A percentile compares a stretch with the other conserved stretches of the same genome.
Conservation (phyloP, 2,888 invertebrate species). For the Mythimna pallens region DNA sequence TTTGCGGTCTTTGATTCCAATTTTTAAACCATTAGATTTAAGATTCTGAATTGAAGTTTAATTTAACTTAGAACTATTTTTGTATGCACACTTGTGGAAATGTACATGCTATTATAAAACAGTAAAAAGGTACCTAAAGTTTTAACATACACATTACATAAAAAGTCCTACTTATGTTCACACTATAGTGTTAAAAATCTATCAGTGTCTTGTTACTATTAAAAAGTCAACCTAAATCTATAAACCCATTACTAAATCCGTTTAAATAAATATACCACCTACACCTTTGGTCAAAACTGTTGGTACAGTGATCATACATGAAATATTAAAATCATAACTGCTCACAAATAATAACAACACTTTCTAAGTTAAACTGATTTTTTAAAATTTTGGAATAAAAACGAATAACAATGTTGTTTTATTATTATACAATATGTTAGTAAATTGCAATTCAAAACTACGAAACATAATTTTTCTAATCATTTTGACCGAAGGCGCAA, state of each 20-base stretch:
- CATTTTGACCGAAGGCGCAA: conserved; percentile 39
- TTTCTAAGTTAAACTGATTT: too few species aligned
- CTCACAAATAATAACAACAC: not conserved
- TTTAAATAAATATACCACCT: conserved; percentile 48
- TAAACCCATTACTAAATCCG: conserved; percentile 27
- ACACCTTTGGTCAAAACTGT: conserved; percentile 36
- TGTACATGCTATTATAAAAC: conserved; percentile 55
- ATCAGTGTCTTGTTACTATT: conserved; percentile 50
- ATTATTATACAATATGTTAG: too few species aligned
- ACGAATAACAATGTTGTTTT: too few species aligned
- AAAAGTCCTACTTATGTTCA: conserved; percentile 41
- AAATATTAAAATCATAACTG: not conserved
- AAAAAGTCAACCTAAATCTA: conserved; percentile 38
- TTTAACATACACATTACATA: conserved; percentile 39
- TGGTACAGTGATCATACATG: not conserved
- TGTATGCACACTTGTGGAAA: conserved; percentile 45
- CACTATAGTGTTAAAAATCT: conserved; percentile 40
- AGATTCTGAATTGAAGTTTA: conserved; percentile 30
- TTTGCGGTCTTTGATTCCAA: too few species aligned
- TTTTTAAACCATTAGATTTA: not conserved
- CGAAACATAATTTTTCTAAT: not conserved
- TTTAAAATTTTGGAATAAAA: too few species aligned
- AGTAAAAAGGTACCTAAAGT: conserved; percentile 50
- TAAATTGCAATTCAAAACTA: too few species aligned
- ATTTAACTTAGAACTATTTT: conserved; percentile 33